A percentile compares a stretch with the other conserved stretches of the same genome.
These are phyloP conservation scores for Anas georgica DNA, from an alignment of 2,797 vertebrate genomes.

Conservation along the genomic window DNA sequence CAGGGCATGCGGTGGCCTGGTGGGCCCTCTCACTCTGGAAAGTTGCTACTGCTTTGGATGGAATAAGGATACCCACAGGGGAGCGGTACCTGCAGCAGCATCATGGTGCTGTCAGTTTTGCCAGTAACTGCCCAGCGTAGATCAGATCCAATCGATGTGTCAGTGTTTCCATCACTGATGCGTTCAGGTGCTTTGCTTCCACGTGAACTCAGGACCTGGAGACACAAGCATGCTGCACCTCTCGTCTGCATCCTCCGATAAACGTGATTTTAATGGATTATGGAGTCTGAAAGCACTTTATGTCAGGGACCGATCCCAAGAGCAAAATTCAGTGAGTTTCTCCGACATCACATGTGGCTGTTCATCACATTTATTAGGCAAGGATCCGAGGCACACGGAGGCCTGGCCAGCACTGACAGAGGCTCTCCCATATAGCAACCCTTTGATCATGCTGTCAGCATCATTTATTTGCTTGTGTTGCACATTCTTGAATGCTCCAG, in stretches of 20 bases:
- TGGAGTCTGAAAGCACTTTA: slow-evolving; percentile 8
- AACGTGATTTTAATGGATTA: neutral
- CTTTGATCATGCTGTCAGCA: slow-evolving; percentile 41
- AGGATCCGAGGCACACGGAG: neutral
- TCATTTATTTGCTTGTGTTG: slow-evolving; percentile 35
- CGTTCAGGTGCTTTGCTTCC: neutral
- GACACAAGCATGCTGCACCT: neutral
- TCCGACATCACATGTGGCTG: neutral
- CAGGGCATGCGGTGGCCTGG: neutral
- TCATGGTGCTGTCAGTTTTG: neutral
- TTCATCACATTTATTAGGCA: neutral
- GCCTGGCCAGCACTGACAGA: neutral
- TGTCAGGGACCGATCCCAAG: neutral
- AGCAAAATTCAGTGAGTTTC: slow-evolving; percentile 23
- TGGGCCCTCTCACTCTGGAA: neutral
- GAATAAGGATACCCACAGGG: neutral
- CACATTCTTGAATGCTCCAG: neutral
- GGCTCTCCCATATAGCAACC: neutral
- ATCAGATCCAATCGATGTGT: neutral
- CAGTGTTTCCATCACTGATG: neutral
- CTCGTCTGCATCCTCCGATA: slow-evolving; percentile 14
- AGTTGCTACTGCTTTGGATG: neutral
- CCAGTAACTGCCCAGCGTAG: neutral
- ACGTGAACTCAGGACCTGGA: neutral
- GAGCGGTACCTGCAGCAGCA: neutral